Percentiles rank a stretch among this genome's conserved stretches.
Conservation (phyloP, 2,888 invertebrate species). For the Clostera curtula region DNA sequence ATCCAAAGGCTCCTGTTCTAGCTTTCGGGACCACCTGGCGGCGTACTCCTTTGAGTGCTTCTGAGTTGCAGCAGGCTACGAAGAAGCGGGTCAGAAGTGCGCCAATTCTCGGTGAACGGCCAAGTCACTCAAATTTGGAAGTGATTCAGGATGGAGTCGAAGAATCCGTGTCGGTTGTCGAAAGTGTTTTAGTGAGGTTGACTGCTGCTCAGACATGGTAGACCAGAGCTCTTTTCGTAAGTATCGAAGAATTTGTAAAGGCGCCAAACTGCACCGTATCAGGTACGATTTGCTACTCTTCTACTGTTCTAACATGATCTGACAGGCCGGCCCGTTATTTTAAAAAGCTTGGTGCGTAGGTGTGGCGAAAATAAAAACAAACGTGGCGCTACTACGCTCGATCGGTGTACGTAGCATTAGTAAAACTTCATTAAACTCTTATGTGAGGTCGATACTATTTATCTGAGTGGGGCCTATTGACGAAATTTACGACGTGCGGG, state of each 20-base stretch:
- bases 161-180: constrained; percentile 43
- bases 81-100: constrained; percentile 57
- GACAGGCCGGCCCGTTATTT: too few species aligned
- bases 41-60: constrained; percentile 26
- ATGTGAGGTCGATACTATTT: constrained; percentile 6
- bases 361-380: constrained; percentile 20
- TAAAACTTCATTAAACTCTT: constrained; percentile 11
- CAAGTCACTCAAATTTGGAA: constrained; percentile 45
- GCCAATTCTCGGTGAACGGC: constrained; percentile 50
- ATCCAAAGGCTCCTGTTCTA: too few species aligned
- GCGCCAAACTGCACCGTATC: constrained; percentile 19
- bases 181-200: constrained; percentile 46
- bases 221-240: constrained; percentile 23
- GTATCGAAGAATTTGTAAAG: constrained; percentile 34
- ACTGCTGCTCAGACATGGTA: constrained; percentile 9
- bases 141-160: constrained; percentile 40
- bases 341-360: constrained; percentile 12
- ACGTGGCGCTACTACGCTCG: constrained; percentile 1
- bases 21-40: constrained; percentile 20
- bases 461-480: constrained; percentile 19
- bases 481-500: constrained; percentile 38
- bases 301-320: neutral
- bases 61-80: constrained; percentile 38
- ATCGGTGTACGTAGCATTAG: too few species aligned
- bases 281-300: constrained; percentile 25